Evolutionary conservation across 1,140 invertebrate genomes (phyloP).

Genomic region (Drosophila littoralis): DNA sequence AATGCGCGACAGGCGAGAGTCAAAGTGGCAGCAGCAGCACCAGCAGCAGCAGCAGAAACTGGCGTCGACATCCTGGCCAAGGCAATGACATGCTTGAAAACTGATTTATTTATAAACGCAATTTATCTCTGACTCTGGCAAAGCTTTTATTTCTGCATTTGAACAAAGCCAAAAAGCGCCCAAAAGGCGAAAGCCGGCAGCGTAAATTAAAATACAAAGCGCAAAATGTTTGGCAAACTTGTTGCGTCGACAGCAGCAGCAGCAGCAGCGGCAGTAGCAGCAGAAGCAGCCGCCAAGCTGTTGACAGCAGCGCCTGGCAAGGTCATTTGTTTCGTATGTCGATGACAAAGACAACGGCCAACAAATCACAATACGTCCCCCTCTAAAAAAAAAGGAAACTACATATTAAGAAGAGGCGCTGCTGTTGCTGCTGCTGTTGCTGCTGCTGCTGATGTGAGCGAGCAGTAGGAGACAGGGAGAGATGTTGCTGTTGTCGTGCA

Average conservation of each 20-base stretch:
- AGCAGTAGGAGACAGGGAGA: constrained; percentile 43
- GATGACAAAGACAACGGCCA: constrained; percentile 70
- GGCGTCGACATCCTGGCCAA: constrained; percentile 63
- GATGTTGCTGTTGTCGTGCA: constrained; percentile 39
- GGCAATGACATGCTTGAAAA: constrained; percentile 46
- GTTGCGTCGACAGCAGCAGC: constrained; percentile 52
- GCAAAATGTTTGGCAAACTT: constrained; percentile 77
- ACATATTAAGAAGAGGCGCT: not conserved
- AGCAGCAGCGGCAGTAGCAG: constrained; percentile 19
- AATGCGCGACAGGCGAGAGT: constrained; percentile 28
- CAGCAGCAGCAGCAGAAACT: constrained; percentile 17
- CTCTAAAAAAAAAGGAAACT: constrained; percentile 21
- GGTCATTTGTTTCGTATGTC: constrained; percentile 78
- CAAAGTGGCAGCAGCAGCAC: constrained; percentile 7
- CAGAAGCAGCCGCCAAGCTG: not conserved
- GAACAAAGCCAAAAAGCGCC: constrained; percentile 28
- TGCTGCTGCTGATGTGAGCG: not conserved
- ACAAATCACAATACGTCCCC: constrained; percentile 31
- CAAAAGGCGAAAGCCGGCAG: constrained; percentile 20
- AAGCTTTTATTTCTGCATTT: constrained; percentile 63
- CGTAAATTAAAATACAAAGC: constrained; percentile 61
- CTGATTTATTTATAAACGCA: constrained; percentile 81
- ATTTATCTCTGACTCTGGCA: constrained; percentile 71
- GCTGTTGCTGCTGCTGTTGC: no score
- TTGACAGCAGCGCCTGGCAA: constrained; percentile 44